Evolutionary conservation across 2,888 invertebrate genomes (phyloP), one percentile per base, ranked within the genome.

Genomic region (Sphaerophoria taeniata): DNA sequence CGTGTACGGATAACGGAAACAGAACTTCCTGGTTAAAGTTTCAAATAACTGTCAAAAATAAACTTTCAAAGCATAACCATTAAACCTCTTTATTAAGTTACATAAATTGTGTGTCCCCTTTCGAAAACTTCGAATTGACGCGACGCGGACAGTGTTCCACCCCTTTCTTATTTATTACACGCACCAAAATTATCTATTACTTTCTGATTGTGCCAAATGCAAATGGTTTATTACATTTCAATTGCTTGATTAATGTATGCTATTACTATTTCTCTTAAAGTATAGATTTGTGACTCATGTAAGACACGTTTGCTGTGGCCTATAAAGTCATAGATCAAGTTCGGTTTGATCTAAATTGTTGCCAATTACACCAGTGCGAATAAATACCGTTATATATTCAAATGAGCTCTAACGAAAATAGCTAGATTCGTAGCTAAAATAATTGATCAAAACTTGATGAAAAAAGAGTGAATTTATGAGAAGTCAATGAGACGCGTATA

Each of bases 301-400:
- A 39, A 31, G 39, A 43, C 53, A 67, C 67, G 51, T 53, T 67
- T 39, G n/a, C n/a, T n/a, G 51, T 67, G 53, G 53, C 63, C 47
- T 49, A 47, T 24, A 49, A 53, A 65, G 53, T 47, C 31, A 72
- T 43, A 75, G 77, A 71, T 70, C 76, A 82, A 76, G 65, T 60
- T 70, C 47, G 9, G 7, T 47, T 43, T 11, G 4, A 47, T n/a
- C 56, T 71, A 77, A 73, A 80, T 74, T 77, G 72, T 47, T 77
- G 67, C 67, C 82, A 84, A 75, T 58, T 84, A 79, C 65, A 71
- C 49, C 51, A 55, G 61, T 36, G 70, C 31, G 56, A 70, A 67
- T 67, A 74, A 53, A 75, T 72, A 80, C 65, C 67, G 75, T 55
- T 75, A 63, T 80, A 84, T 75, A 84, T 84, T 84, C 67, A 74